Percentiles rank a stretch among this genome's conserved stretches.
These are phyloP conservation scores for Hedychridium roseum DNA, from an alignment of 2,888 invertebrate species.

Conservation along the genomic window DNA sequence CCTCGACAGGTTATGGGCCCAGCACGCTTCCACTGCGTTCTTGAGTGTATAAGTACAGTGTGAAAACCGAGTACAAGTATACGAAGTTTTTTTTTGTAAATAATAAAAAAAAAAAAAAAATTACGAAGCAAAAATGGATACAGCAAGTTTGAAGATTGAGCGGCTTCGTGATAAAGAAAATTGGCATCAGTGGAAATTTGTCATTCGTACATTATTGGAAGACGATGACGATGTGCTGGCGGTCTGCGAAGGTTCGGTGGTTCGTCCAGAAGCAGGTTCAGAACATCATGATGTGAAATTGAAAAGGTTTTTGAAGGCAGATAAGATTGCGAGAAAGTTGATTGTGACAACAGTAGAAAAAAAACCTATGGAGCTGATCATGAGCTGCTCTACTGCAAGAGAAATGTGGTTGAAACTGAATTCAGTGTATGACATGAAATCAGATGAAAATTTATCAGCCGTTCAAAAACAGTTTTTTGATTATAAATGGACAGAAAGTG, in stretches of 20 bases:
- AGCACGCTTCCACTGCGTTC: background rate
- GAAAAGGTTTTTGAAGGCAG: no score
- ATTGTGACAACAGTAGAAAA: constrained; percentile 28
- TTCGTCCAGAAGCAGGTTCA: constrained; percentile 2
- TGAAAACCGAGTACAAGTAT: no score
- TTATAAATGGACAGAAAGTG: constrained; percentile 14
- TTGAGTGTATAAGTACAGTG: no score
- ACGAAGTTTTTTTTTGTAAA: background rate
- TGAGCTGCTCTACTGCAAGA: constrained; percentile 20
- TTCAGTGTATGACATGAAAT: constrained; percentile 30
- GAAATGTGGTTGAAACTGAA: constrained; percentile 36
- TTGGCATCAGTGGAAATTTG: constrained; percentile 24
- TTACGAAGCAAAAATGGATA: no score
- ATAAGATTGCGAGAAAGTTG: no score
- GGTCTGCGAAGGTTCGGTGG: constrained; percentile 14
- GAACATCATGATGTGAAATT: background rate
- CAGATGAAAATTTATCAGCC: constrained; percentile 22
- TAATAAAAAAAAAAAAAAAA: background rate
- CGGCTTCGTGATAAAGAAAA: constrained; percentile 33
- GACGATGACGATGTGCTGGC: constrained; percentile 14
- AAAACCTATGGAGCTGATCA: constrained; percentile 25
- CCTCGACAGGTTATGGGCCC: background rate
- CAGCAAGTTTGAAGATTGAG: constrained; percentile 29
- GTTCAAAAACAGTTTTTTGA: constrained; percentile 38
- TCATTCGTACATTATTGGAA: constrained; percentile 17